Conservation (phyloP, 1,140 invertebrate genomes). For the Hypsibius dujardini region DNA sequence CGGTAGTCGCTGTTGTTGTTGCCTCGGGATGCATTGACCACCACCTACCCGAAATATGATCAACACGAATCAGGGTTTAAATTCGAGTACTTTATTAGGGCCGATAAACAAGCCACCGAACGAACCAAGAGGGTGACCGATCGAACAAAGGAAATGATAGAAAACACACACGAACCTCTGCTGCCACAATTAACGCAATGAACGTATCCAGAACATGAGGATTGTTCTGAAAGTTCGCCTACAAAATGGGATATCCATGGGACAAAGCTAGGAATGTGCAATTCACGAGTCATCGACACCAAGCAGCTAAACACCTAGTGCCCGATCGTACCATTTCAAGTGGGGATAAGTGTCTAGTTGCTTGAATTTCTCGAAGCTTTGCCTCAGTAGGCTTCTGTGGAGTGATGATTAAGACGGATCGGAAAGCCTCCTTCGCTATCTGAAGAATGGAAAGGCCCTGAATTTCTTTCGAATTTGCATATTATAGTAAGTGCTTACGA, state of each 20-base stretch:
- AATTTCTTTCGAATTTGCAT: no score
- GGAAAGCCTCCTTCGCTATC: not conserved
- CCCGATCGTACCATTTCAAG: not conserved
- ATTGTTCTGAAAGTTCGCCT: slow-evolving; percentile 5
- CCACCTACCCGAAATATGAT: not conserved
- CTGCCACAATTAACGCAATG: not conserved
- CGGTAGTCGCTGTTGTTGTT: no score
- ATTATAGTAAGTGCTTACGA: no score
- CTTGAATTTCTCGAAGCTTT: not conserved
- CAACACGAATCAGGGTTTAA: not conserved
- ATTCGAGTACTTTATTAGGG: not conserved
- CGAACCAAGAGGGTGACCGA: not conserved
- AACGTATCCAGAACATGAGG: not conserved
- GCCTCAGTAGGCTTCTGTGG: not conserved
- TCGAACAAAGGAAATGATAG: not conserved
- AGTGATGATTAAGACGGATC: not conserved
- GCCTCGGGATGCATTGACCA: not conserved
- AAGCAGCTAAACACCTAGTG: not conserved
- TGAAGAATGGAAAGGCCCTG: no score
- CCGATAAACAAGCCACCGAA: not conserved
- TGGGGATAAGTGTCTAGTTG: no score
- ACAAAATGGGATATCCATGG: no score
- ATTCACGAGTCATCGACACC: not conserved
- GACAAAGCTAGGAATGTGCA: not conserved
- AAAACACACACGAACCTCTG: not conserved